Percentiles rank a stretch among this genome's conserved stretches.
Evolutionary conservation across 2,888 invertebrate genomes (phyloP).

Genomic region (Pammene aurita): DNA sequence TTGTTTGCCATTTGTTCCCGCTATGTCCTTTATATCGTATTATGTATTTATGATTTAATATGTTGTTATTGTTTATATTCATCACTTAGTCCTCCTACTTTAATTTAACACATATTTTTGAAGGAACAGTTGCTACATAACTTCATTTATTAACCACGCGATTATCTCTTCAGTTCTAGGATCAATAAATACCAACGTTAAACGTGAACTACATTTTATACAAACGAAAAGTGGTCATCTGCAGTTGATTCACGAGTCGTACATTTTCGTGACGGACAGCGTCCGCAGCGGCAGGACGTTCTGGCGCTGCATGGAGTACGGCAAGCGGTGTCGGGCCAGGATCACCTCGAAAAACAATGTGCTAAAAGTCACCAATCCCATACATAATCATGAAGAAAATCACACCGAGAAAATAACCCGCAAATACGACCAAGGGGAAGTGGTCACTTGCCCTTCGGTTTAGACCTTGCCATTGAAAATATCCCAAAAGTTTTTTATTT

Average conservation of each 20-base stretch:
- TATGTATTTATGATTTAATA: neutral
- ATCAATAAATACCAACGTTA: slow-evolving; percentile 60
- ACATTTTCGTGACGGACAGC: slow-evolving; percentile 79
- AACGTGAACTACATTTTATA: slow-evolving; percentile 77
- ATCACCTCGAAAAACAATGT: slow-evolving; percentile 79
- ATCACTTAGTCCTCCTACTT: neutral
- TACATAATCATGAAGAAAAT: slow-evolving; percentile 73
- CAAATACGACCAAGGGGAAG: slow-evolving; percentile 76
- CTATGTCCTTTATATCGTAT: no score
- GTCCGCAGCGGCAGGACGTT: slow-evolving; percentile 78
- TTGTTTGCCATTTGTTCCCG: no score
- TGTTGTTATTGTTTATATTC: neutral
- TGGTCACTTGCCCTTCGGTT: slow-evolving; percentile 75
- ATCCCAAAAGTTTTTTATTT: neutral
- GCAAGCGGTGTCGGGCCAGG: slow-evolving; percentile 76
- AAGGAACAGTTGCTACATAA: neutral
- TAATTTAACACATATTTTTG: neutral
- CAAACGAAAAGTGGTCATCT: slow-evolving; percentile 80
- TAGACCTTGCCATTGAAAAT: slow-evolving; percentile 47
- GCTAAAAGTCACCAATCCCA: slow-evolving; percentile 73
- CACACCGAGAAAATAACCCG: slow-evolving; percentile 73
- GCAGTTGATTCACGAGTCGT: slow-evolving; percentile 76
- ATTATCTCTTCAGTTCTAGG: slow-evolving; percentile 65
- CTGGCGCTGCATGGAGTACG: slow-evolving; percentile 81
- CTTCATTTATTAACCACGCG: slow-evolving; percentile 10